Conservation (phyloP, 2,888 invertebrate genomes). For the Tipula unca region DNA sequence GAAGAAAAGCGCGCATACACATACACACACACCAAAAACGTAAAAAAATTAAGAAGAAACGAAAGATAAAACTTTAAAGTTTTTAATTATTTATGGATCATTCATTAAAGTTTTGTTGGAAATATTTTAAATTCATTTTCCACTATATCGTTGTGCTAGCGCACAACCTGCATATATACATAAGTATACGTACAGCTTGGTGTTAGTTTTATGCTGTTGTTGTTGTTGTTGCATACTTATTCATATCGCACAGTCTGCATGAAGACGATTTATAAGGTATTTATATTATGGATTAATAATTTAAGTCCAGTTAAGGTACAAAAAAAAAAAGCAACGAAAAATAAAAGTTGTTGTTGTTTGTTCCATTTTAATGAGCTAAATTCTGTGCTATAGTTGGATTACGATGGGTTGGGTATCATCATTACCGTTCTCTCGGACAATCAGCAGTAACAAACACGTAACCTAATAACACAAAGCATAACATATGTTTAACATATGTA, state of each 20-base stretch:
- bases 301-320: neutral
- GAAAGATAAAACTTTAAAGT: neutral
- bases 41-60: neutral
- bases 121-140: neutral
- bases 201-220: no score
- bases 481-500: no score
- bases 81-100: conserved; percentile 8
- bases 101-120: neutral
- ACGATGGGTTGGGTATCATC: no score
- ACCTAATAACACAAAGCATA: no score
- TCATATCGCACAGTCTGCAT: neutral
- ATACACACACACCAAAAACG: neutral
- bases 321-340: no score
- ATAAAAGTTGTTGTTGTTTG: no score
- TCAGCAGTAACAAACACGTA: no score
- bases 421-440: no score
- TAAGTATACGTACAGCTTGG: no score
- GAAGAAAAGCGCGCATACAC: neutral
- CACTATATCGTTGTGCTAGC: neutral
- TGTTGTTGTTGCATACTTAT: neutral
- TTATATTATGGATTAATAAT: neutral
- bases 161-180: no score
- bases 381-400: no score
- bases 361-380: no score
- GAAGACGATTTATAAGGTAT: neutral